Evolutionary conservation across 92 coral and sea anemone species (phyloP), one percentile per base, ranked within the genome.

Genomic region (Porites lobata): DNA sequence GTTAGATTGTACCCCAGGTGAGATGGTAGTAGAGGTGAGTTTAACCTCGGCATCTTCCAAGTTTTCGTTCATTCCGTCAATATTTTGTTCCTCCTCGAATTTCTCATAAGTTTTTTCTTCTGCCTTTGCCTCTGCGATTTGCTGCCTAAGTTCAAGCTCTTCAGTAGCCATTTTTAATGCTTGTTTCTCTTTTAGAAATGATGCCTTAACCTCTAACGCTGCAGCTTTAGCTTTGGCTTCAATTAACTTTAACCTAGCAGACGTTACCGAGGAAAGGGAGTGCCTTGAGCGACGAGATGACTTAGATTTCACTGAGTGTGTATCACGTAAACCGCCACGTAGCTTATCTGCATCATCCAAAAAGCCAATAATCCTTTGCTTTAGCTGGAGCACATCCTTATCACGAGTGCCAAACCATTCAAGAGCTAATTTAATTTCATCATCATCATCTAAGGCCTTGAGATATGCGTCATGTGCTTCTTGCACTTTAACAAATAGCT

Each of bases 91-190:
- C 69, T 71, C 50, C 3, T 85, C 90, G 80, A 80, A 79, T 58
- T 92, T 80, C 85, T 92, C 89, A 32, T 86, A 94, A n/a, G 81
- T 71, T 43, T 80, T 77, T 84, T 87, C 95, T 81, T 92, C 98
- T 72, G 85, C 85, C 63, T 88, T 88, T 50, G 90, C 96, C 71
- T 91, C 89, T 62, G 92, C 86, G 75, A 92, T 71, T 80, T 89
- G 63, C 61, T 94, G 82, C 79, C 81, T 78, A 67, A 79, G 71
- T 19, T 87, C 90, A 69, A 87, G 74, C 76, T 87, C 90, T 71
- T 87, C 90, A 68, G 90, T 65, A 63, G 90, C 90, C 79, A 79
- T 26, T 66, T 43, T 65, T 38, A 17, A 9, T 13, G 76, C 75
- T 66, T 59, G 68, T 38, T 71, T 65, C 75, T 65, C 72, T 13